Evolutionary conservation across 2,888 invertebrate genomes (phyloP).

Genomic region (Dryococelus australis): DNA sequence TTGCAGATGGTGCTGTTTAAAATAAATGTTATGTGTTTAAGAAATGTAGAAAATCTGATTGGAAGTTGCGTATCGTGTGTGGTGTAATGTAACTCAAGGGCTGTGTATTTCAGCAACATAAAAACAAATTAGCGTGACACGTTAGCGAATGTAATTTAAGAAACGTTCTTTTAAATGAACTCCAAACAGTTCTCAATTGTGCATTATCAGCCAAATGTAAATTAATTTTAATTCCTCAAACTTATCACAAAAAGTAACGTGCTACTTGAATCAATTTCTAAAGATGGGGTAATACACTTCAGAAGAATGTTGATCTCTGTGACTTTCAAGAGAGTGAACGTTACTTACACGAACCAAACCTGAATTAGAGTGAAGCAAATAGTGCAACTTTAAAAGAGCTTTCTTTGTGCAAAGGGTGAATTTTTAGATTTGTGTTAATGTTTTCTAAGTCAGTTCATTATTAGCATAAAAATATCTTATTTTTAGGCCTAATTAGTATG

Average conservation of each 20-base stretch:
- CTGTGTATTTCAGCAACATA: background rate
- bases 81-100: background rate
- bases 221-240: background rate
- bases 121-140: background rate
- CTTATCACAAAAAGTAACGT: background rate
- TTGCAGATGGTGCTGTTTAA: background rate
- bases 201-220: background rate
- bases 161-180: background rate
- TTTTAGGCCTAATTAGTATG: background rate
- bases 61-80: background rate
- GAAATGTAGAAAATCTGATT: background rate
- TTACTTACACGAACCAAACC: background rate
- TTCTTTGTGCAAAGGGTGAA: background rate
- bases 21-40: slow-evolving; percentile 1
- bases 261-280: background rate
- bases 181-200: background rate
- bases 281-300: background rate
- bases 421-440: background rate
- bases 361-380: background rate
- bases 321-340: background rate
- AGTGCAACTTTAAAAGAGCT: background rate
- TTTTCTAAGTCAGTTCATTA: background rate
- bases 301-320: background rate
- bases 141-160: background rate
- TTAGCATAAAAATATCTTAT: background rate